Evolutionary conservation across 2,888 invertebrate genomes (phyloP).

Genomic region (Ametastegia equiseti): DNA sequence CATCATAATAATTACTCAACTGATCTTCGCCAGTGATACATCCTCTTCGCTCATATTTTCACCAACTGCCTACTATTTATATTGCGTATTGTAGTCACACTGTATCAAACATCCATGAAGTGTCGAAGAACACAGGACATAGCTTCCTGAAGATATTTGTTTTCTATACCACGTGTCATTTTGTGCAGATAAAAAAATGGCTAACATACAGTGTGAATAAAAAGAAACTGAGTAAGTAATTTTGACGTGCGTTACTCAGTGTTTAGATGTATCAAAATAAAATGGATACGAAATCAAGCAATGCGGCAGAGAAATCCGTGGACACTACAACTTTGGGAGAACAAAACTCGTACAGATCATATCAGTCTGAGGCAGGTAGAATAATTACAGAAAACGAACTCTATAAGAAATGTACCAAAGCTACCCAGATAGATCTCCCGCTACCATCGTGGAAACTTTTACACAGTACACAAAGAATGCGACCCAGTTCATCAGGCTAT

Average conservation of each 20-base stretch:
- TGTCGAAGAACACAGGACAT: not conserved
- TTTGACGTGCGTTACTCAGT: not conserved
- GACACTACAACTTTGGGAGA: not conserved
- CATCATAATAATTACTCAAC: not conserved
- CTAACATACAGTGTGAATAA: not conserved
- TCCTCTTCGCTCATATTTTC: not conserved
- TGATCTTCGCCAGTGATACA: not conserved
- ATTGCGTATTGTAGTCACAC: not conserved
- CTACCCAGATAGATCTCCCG: constrained; percentile 68
- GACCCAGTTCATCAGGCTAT: constrained; percentile 68
- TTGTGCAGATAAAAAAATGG: not conserved
- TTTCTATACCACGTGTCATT: not conserved
- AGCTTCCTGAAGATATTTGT: not conserved
- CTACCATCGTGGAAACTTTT: constrained; percentile 59
- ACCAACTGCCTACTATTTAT: not conserved
- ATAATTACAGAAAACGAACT: constrained; percentile 26
- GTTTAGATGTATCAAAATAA: constrained; percentile 11
- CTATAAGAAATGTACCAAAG: constrained; percentile 61
- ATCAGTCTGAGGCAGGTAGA: not conserved
- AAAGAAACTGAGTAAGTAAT: not conserved
- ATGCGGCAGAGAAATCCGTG: constrained; percentile 49
- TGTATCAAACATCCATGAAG: not conserved
- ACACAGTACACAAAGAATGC: constrained; percentile 56
- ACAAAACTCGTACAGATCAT: not conserved
- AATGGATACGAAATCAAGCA: constrained; percentile 53